These are phyloP conservation scores for Acleris cristana DNA, from an alignment of 2,888 invertebrate genomes.

Conservation along the genomic window DNA sequence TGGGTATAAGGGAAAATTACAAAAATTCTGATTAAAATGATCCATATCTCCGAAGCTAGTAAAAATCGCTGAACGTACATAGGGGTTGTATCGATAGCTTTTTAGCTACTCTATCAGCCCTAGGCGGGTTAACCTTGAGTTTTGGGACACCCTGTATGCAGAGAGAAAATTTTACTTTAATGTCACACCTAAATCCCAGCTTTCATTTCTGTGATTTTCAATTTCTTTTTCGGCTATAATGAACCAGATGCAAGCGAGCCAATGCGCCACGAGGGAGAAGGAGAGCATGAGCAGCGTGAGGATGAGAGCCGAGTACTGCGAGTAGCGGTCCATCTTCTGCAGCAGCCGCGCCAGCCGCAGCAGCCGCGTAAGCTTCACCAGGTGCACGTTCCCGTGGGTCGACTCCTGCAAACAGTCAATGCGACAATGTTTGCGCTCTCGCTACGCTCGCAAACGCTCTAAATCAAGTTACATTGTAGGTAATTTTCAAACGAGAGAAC, in stretches of 20 bases:
- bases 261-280: constrained; percentile 96
- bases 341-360: constrained; percentile 94
- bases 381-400: constrained; percentile 91
- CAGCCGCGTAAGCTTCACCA: constrained; percentile 95
- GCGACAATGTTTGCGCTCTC: constrained; percentile 12
- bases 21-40: no score
- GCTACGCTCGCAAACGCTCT: constrained; percentile 14
- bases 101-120: no score
- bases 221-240: constrained; percentile 96
- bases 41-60: no score
- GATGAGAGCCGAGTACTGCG: constrained; percentile 97
- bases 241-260: constrained; percentile 99
- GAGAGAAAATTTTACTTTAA: no score
- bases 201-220: constrained; percentile 87
- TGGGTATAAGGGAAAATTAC: no score
- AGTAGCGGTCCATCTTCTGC: constrained; percentile 98
- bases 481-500: constrained; percentile 18
- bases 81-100: no score
- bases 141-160: no score
- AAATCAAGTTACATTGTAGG: constrained; percentile 29
- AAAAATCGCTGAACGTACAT: no score
- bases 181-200: constrained; percentile 92
- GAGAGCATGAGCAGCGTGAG: constrained; percentile 96
- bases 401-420: constrained; percentile 83
- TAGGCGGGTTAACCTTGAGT: no score